Conservation (phyloP, 2,888 invertebrate genomes). For the Pandemis heparana region DNA sequence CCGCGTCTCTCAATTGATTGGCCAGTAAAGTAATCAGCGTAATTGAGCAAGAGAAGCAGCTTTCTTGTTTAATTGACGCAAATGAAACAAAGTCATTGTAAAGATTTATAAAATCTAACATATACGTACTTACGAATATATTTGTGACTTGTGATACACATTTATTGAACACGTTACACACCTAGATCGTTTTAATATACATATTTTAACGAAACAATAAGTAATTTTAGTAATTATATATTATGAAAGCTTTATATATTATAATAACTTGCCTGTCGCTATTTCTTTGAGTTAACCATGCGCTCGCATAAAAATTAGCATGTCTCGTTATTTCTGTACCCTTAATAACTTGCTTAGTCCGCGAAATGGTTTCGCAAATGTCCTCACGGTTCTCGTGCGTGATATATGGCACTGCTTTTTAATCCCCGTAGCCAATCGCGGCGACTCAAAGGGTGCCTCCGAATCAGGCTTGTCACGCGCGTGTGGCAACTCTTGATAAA, state of each 20-base stretch:
- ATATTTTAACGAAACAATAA: background rate
- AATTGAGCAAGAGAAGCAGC: background rate
- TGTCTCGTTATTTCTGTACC: conserved; percentile 24
- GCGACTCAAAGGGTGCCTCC: conserved; percentile 58
- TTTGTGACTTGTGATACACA: too few species aligned
- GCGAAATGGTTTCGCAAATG: conserved; percentile 43
- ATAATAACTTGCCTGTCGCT: background rate
- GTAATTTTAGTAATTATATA: background rate
- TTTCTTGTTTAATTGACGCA: background rate
- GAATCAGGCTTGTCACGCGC: conserved; percentile 56
- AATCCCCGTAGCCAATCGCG: conserved; percentile 65
- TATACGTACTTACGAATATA: too few species aligned
- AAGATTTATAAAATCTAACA: too few species aligned
- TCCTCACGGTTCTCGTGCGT: conserved; percentile 47
- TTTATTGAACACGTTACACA: too few species aligned
- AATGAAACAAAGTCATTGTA: background rate
- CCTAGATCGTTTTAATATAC: background rate
- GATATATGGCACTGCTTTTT: conserved; percentile 49
- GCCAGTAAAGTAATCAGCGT: background rate
- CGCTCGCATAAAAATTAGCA: background rate
- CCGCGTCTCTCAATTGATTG: background rate
- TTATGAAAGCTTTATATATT: too few species aligned
- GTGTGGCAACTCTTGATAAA: conserved; percentile 49
- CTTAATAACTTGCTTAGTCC: conserved; percentile 31
- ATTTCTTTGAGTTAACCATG: background rate